phyloP scores from a whole-genome alignment of 1,140 invertebrate species.

The Cylas formicarius region DNA sequence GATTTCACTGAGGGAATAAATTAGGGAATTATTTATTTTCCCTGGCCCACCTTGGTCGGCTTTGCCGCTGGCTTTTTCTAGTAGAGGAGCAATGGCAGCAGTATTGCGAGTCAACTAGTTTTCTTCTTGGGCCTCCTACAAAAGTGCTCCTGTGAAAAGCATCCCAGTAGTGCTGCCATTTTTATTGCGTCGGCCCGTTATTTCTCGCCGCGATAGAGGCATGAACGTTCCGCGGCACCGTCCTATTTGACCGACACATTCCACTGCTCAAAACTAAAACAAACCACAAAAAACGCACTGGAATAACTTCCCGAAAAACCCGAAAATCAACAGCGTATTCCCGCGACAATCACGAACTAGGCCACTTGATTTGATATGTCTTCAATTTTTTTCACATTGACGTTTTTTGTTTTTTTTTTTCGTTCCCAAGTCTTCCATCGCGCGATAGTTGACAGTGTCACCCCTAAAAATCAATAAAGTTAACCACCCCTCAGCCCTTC shows the following conservation, averaged over 20 bases:
- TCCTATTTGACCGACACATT: conserved; percentile 37
- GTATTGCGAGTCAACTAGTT: conserved; percentile 47
- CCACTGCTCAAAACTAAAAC: conserved; percentile 30
- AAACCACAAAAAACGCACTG: conserved; percentile 10
- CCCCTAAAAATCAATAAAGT: conserved; percentile 62
- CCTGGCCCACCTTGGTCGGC: conserved; percentile 43
- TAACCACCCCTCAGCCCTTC: conserved; percentile 45
- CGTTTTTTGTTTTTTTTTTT: conserved; percentile 42
- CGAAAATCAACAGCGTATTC: conserved; percentile 2
- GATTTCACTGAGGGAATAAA: background rate
- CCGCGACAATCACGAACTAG: conserved; percentile 10
- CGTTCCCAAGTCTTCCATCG: conserved; percentile 46
- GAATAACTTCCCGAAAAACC: conserved; percentile 9
- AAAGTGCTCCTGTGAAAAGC: conserved; percentile 43
- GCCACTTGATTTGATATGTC: conserved; percentile 11
- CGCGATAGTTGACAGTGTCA: conserved; percentile 53
- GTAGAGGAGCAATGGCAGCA: conserved; percentile 37
- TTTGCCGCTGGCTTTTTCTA: conserved; percentile 39
- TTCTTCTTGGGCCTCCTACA: conserved; percentile 46
- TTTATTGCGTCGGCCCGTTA: conserved; percentile 41
- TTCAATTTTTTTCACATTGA: conserved; percentile 29
- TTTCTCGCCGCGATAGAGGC: conserved; percentile 27
- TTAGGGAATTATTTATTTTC: conserved; percentile 11
- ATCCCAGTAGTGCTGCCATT: conserved; percentile 44
- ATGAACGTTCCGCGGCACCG: conserved; percentile 37